phyloP scores from a whole-genome alignment of 2,888 invertebrate species.

The Lasioglossum calceatum region DNA sequence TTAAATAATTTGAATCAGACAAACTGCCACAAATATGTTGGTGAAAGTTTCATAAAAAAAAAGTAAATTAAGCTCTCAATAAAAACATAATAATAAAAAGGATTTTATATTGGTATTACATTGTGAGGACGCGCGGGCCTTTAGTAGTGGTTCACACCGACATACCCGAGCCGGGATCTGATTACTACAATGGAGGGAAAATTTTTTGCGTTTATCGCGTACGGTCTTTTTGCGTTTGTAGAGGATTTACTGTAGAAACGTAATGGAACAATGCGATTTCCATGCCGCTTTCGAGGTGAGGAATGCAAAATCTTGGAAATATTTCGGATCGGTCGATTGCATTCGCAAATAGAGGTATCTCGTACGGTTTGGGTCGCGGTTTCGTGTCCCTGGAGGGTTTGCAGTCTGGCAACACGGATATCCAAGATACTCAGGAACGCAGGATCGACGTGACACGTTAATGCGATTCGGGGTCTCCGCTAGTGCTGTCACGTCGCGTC shows the following conservation, averaged over 20 bases:
- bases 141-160: too few relatives aligned
- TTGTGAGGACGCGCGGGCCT: too few relatives aligned
- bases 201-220: too few relatives aligned
- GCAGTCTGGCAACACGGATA: neutral
- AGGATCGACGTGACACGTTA: constrained; percentile 49
- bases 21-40: too few relatives aligned
- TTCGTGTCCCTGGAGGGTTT: neutral
- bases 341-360: neutral
- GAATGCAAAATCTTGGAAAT: neutral
- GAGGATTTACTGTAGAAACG: neutral
- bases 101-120: too few relatives aligned
- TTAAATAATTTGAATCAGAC: too few relatives aligned
- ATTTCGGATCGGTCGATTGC: neutral
- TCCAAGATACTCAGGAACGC: constrained; percentile 24
- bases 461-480: constrained; percentile 48
- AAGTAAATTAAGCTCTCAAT: too few relatives aligned
- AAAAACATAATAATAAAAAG: too few relatives aligned
- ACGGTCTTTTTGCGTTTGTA: too few relatives aligned
- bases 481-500: constrained; percentile 55
- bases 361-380: neutral
- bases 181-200: too few relatives aligned
- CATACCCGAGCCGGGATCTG: too few relatives aligned
- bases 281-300: neutral
- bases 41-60: too few relatives aligned
- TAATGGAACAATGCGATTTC: neutral